Conservation (phyloP, 2,888 invertebrate genomes). For the Drepana falcataria region DNA sequence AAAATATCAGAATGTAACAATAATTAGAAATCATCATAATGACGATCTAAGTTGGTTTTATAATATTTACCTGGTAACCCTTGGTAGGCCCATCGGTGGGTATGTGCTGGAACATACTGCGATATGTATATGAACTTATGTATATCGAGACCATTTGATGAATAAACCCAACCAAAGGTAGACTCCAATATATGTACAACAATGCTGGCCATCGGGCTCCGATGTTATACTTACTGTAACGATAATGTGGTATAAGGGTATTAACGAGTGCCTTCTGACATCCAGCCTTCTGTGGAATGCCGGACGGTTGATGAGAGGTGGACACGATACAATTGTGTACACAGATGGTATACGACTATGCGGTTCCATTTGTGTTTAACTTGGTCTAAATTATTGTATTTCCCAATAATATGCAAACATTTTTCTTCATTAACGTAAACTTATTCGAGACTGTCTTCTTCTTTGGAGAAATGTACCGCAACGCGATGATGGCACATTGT, state of each 20-base stretch:
- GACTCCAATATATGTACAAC: constrained; percentile 50
- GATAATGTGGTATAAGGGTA: constrained; percentile 60
- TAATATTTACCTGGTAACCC: background rate
- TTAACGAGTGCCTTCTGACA: constrained; percentile 75
- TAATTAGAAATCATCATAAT: background rate
- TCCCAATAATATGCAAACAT: constrained; percentile 4
- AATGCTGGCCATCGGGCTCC: constrained; percentile 31
- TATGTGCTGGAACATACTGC: background rate
- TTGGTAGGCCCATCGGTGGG: background rate
- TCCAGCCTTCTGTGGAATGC: constrained; percentile 71
- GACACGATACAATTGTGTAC: constrained; percentile 42
- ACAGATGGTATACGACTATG: constrained; percentile 31
- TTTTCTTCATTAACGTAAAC: constrained; percentile 7
- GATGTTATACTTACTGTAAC: constrained; percentile 34
- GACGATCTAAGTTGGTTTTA: too few relatives aligned
- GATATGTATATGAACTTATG: background rate
- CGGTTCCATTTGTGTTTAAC: constrained; percentile 15
- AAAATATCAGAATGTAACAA: background rate
- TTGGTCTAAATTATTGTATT: constrained; percentile 3
- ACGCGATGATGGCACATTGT: constrained; percentile 29
- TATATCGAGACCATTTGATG: constrained; percentile 1
- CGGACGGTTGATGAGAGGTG: constrained; percentile 62
- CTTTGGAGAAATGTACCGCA: constrained; percentile 36
- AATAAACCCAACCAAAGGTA: constrained; percentile 50
- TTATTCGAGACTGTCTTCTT: constrained; percentile 17